A percentile compares a stretch with the other conserved stretches of the same genome.
These are phyloP conservation scores for Scortum barcoo DNA, from an alignment of 2,113 vertebrate species.

Conservation along the genomic window DNA sequence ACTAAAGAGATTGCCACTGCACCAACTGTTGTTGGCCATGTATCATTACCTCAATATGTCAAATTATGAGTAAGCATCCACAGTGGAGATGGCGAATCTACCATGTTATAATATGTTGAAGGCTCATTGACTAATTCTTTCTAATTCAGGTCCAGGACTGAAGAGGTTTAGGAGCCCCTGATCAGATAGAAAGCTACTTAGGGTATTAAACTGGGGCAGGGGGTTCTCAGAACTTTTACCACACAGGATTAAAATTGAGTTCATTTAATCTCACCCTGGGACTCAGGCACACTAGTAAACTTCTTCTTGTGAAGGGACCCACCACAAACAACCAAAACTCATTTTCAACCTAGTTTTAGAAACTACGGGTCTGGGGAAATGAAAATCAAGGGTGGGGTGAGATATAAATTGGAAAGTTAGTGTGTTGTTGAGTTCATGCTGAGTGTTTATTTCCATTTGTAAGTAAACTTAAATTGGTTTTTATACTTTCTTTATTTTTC, in stretches of 20 bases:
- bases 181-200: conserved; percentile 75
- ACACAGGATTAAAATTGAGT: conserved; percentile 69
- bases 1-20: conserved; percentile 18
- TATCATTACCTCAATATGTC: conserved; percentile 44
- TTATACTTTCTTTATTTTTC: conserved; percentile 1
- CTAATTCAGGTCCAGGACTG: conserved; percentile 60
- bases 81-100: conserved; percentile 25
- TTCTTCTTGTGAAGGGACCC: neutral
- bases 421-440: neutral
- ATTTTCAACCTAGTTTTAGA: conserved; percentile 43
- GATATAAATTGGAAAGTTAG: conserved; percentile 2
- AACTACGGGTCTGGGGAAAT: neutral
- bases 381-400: neutral
- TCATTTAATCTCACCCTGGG: conserved; percentile 66
- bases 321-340: conserved; percentile 26
- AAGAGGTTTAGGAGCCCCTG: conserved; percentile 55
- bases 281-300: conserved; percentile 36
- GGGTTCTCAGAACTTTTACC: conserved; percentile 63
- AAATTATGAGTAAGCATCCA: conserved; percentile 30
- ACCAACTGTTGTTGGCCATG: conserved; percentile 29
- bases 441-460: neutral
- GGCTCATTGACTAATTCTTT: conserved; percentile 50
- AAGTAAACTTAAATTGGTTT: neutral
- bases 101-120: conserved; percentile 15
- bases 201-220: conserved; percentile 72